These are phyloP conservation scores for Martes martes DNA, from an alignment of 2,113 vertebrate species.

Conservation along the genomic window DNA sequence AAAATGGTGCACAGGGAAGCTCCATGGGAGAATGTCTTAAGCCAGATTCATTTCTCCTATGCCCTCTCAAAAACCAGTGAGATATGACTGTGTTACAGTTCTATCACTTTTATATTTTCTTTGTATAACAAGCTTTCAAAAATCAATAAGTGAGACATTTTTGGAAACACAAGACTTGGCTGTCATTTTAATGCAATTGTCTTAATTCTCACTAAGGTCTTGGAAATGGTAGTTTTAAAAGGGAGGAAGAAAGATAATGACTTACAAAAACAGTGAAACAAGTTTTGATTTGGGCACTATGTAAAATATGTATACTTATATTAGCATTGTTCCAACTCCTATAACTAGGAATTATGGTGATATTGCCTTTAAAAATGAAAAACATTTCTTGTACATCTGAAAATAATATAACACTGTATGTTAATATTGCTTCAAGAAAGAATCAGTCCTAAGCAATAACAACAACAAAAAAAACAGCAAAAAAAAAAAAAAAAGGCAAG, in stretches of 20 bases:
- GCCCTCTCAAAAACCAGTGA: neutral
- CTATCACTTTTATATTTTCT: neutral
- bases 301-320: neutral
- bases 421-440: neutral
- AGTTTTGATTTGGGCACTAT: neutral
- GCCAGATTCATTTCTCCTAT: neutral
- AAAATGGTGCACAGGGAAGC: neutral
- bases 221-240: constrained; percentile 19
- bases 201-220: neutral
- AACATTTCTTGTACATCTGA: neutral
- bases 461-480: too few species aligned
- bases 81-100: neutral
- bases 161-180: neutral
- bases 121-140: neutral
- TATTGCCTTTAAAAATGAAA: constrained; percentile 6
- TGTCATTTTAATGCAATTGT: neutral
- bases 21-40: neutral
- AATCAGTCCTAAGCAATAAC: neutral
- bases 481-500: neutral
- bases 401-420: neutral
- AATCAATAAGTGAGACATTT: neutral
- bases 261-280: neutral
- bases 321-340: neutral
- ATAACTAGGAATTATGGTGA: neutral
- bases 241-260: neutral